A percentile compares a stretch with the other conserved stretches of the same genome.
These are phyloP conservation scores for Chelmon rostratus DNA, from an alignment of 2,797 vertebrate genomes.

Conservation along the genomic window DNA sequence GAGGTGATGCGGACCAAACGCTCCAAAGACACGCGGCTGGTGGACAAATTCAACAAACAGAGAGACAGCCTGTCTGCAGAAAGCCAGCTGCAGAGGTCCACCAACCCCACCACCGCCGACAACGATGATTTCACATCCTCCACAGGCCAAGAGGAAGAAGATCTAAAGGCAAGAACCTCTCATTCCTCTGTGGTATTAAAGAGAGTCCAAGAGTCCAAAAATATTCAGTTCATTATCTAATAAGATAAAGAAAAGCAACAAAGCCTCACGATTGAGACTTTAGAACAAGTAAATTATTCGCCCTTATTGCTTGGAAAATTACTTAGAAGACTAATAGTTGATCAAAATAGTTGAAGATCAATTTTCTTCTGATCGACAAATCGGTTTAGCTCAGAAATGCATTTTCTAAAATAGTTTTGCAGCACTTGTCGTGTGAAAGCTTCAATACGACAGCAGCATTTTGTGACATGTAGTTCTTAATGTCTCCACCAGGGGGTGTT, in stretches of 20 bases:
- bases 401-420: too few relatives aligned
- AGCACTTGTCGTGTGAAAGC: too few relatives aligned
- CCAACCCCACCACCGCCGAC: background rate
- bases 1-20: conserved; percentile 94
- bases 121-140: background rate
- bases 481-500: conserved; percentile 88
- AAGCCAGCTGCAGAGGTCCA: conserved; percentile 41
- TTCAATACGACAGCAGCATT: too few relatives aligned
- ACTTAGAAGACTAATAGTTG: background rate
- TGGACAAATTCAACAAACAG: conserved; percentile 88
- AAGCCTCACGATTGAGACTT: background rate
- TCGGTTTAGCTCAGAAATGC: too few relatives aligned
- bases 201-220: background rate
- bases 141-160: conserved; percentile 40
- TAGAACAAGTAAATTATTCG: background rate
- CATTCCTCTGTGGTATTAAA: background rate
- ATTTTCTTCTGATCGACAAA: too few relatives aligned
- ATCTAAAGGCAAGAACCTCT: conserved; percentile 71
- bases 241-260: background rate
- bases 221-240: background rate
- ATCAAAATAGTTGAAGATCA: background rate
- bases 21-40: conserved; percentile 84
- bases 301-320: background rate
- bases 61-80: conserved; percentile 79
- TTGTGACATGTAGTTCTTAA: background rate